Evolutionary conservation across 2,888 invertebrate species (phyloP).

Genomic region (Entomobrya proxima): DNA sequence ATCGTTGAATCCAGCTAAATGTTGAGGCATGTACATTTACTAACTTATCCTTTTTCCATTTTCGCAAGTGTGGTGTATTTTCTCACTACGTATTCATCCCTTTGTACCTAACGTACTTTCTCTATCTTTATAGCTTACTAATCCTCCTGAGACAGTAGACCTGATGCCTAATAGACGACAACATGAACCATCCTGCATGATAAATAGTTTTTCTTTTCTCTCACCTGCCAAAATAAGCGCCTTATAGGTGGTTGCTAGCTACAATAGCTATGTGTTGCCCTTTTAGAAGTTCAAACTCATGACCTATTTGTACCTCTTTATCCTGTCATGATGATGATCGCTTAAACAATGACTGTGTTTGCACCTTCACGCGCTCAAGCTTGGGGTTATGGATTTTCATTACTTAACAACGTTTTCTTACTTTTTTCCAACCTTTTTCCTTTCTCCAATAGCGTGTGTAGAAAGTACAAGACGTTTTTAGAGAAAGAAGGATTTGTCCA

Average conservation of each 20-base stretch:
- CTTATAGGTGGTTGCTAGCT: background rate
- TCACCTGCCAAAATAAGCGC: background rate
- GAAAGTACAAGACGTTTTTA: background rate
- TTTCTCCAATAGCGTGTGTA: background rate
- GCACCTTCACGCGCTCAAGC: background rate
- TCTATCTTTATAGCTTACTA: background rate
- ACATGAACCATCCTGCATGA: conserved; percentile 7
- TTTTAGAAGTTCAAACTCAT: conserved; percentile 18
- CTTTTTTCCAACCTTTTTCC: background rate
- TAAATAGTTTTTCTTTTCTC: background rate
- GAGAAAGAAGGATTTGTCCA: background rate
- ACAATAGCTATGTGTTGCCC: background rate
- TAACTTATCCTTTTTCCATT: conserved; percentile 1
- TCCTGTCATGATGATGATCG: background rate
- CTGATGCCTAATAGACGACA: conserved; percentile 1
- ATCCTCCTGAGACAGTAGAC: background rate
- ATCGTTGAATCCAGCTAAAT: no score
- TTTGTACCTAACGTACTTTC: background rate
- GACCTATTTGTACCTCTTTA: conserved; percentile 18
- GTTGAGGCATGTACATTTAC: background rate
- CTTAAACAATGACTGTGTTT: background rate
- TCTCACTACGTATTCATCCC: background rate
- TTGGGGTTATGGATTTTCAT: conserved; percentile 14
- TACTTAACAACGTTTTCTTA: background rate
- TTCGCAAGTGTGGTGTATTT: no score